Evolutionary conservation across 2,888 invertebrate genomes (phyloP).

Genomic region (Drosophila paramelanica): DNA sequence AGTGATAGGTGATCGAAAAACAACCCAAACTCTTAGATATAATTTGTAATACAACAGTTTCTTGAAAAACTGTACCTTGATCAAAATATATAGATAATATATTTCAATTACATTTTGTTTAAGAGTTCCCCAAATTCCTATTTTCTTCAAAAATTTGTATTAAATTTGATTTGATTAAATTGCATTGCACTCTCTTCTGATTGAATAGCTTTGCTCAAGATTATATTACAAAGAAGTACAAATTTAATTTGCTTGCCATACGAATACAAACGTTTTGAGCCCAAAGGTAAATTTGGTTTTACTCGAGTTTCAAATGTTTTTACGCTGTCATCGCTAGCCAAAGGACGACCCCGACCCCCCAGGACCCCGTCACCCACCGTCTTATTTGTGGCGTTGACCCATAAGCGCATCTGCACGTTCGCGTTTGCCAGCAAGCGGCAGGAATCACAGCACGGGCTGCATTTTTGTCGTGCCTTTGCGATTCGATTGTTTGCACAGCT

Average conservation of each 20-base stretch:
- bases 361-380: not conserved
- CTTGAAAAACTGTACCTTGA: too few relatives aligned
- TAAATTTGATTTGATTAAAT: not conserved
- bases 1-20: too few relatives aligned
- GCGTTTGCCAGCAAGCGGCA: slow-evolving; percentile 30
- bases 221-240: not conserved
- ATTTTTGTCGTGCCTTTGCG: slow-evolving; percentile 48
- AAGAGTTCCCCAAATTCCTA: too few relatives aligned
- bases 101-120: too few relatives aligned
- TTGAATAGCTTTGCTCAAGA: not conserved
- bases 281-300: not conserved
- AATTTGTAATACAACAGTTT: too few relatives aligned
- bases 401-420: slow-evolving; percentile 38
- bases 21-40: too few relatives aligned
- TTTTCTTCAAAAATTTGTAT: not conserved
- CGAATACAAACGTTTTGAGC: too few relatives aligned
- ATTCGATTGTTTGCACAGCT: slow-evolving; percentile 72
- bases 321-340: slow-evolving; percentile 35
- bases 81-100: too few relatives aligned
- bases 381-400: slow-evolving; percentile 40
- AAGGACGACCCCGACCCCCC: not conserved
- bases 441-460: slow-evolving; percentile 55
- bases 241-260: not conserved
- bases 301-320: too few relatives aligned
- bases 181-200: not conserved